phyloP scores from a whole-genome alignment of 2,797 vertebrate species.

The Austrolebias charrua region DNA sequence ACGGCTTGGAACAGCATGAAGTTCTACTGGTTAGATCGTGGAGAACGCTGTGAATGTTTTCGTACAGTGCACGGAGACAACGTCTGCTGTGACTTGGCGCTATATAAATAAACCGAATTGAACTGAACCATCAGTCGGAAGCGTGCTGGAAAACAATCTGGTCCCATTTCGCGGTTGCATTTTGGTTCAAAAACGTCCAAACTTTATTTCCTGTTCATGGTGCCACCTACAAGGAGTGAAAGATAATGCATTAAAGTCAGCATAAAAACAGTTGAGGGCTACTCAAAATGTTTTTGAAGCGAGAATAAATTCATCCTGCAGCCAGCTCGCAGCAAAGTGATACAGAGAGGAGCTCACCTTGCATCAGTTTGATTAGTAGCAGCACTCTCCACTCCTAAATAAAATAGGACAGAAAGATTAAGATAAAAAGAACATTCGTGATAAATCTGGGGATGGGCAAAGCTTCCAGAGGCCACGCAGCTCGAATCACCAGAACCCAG shows the following conservation, averaged over 20 bases:
- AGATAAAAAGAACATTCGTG: background rate
- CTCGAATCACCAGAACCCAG: slow-evolving; percentile 23
- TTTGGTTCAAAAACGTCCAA: slow-evolving; percentile 2
- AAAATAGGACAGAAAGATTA: background rate
- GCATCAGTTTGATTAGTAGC: slow-evolving; percentile 22
- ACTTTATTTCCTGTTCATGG: background rate
- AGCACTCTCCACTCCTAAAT: background rate
- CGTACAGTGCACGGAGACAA: too few relatives aligned
- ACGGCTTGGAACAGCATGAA: slow-evolving; percentile 8
- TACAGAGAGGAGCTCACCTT: slow-evolving; percentile 1
- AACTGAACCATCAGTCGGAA: slow-evolving; percentile 6
- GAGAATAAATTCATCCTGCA: slow-evolving; percentile 2
- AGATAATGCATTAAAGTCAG: background rate
- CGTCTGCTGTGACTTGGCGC: too few relatives aligned
- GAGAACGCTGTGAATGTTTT: too few relatives aligned
- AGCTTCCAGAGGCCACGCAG: slow-evolving; percentile 17
- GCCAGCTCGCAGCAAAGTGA: background rate
- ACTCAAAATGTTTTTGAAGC: slow-evolving; percentile 3
- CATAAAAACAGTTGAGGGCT: background rate
- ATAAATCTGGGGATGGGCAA: slow-evolving; percentile 20
- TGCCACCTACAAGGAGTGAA: background rate
- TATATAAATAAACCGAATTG: too few relatives aligned
- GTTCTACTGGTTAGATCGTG: background rate
- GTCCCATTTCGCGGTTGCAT: slow-evolving; percentile 1
- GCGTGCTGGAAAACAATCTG: slow-evolving; percentile 9